phyloP scores from a whole-genome alignment of 2,797 vertebrate species.

The Hippoglossus hippoglossus region DNA sequence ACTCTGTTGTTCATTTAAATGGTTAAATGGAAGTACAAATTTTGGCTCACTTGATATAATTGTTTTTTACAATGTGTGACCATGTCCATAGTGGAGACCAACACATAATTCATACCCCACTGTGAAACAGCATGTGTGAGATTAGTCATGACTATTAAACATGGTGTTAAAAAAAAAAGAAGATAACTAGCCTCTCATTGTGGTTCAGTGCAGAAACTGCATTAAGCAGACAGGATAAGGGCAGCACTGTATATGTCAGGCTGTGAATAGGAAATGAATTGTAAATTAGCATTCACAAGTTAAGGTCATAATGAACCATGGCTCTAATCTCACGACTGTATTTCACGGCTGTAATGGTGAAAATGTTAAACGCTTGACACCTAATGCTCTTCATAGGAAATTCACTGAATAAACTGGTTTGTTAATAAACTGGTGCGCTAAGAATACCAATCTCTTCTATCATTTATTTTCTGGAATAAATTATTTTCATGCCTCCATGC shows the following conservation, averaged over 20 bases:
- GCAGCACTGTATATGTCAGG: conserved; percentile 30
- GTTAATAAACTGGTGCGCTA: too few species aligned
- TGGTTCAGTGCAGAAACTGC: conserved; percentile 29
- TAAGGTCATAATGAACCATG: conserved; percentile 20
- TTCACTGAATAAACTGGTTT: conserved; percentile 23
- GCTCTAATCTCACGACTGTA: conserved; percentile 14
- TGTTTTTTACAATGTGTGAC: conserved; percentile 22
- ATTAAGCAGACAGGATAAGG: conserved; percentile 39
- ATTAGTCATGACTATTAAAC: conserved; percentile 48
- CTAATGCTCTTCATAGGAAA: neutral
- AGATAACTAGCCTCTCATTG: conserved; percentile 26
- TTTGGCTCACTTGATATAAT: neutral
- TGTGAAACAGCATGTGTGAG: conserved; percentile 33
- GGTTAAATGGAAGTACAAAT: too few species aligned
- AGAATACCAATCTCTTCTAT: conserved; percentile 17
- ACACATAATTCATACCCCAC: conserved; percentile 36
- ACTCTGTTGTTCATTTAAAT: too few species aligned
- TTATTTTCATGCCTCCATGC: conserved; percentile 34
- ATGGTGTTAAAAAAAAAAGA: conserved; percentile 19
- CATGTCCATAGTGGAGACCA: conserved; percentile 24
- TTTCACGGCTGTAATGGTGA: conserved; percentile 8
- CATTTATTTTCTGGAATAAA: conserved; percentile 33
- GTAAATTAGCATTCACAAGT: conserved; percentile 44
- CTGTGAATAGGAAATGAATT: conserved; percentile 36
- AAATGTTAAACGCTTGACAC: conserved; percentile 26